Percentiles rank a stretch among this genome's conserved stretches.
phyloP scores from a whole-genome alignment of 2,888 invertebrate species.

The Dugesia japonica region DNA sequence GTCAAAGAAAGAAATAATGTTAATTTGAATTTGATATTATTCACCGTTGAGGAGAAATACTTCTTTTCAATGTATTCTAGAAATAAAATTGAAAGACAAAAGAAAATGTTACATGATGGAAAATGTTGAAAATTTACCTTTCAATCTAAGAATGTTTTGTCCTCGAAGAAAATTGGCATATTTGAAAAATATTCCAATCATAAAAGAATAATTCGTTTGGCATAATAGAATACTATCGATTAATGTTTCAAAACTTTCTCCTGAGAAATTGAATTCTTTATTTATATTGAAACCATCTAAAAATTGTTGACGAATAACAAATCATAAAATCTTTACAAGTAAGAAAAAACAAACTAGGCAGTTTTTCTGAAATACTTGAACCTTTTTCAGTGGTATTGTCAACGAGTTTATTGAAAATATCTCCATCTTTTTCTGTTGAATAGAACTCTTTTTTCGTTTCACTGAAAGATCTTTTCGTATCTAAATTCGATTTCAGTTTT shows the following conservation, averaged over 20 bases:
- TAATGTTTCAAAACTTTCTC: slow-evolving; percentile 3
- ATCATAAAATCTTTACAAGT: not conserved
- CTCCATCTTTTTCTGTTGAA: not conserved
- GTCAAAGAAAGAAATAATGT: not conserved
- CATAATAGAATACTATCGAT: not conserved
- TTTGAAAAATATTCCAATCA: slow-evolving; percentile 12
- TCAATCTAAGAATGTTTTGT: not conserved
- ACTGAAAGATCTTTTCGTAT: not conserved
- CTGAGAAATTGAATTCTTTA: slow-evolving; percentile 6
- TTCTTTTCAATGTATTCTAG: not conserved
- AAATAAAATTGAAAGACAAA: not conserved
- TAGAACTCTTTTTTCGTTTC: not conserved
- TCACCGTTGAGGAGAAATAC: not conserved
- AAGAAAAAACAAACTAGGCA: not conserved
- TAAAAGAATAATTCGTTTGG: slow-evolving; percentile 3
- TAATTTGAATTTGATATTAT: slow-evolving; percentile 14
- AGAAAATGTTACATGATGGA: not conserved
- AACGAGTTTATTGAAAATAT: slow-evolving; percentile 9
- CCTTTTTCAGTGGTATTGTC: not conserved
- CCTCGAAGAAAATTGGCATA: not conserved
- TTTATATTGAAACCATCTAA: not conserved
- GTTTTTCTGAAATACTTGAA: not conserved
- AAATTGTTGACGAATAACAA: not conserved
- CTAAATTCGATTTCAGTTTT: not conserved
- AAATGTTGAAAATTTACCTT: too few relatives aligned